Evolutionary conservation across 2,888 invertebrate genomes (phyloP), one percentile per base, ranked within the genome.

Genomic region (Diaphora mendica): DNA sequence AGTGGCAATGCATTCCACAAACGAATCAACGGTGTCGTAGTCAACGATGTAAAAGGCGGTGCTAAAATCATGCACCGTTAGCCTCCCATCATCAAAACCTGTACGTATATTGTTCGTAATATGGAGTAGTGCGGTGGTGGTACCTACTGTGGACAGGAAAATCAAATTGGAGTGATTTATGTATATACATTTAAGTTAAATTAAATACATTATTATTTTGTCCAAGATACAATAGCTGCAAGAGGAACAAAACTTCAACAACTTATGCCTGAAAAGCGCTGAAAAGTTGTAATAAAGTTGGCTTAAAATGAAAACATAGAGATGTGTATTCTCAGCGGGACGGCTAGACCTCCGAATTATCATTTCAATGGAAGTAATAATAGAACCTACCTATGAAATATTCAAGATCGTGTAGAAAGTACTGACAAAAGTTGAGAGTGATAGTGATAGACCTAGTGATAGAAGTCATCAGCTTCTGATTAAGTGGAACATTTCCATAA

Each of bases 221-320:
- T 39, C 55, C n/a, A 55, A 39, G 15, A 62, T 7, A 26, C 26
- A 30, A 26, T 7, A 13, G 68, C 23, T 51, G 13, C 68, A 72
- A 72, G 39, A 68, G 64, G 68, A 72, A 72, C 39, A 68, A 9
- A 3, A 68, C 68, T 44, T 64, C 9, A 33, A 23, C 64, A 62
- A 72, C 26, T 68, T 35, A 67, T 64, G 59, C 17, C 62, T 72
- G n/a, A 51, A 72, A 62, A 68, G 62, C 26, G 15, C 62, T 68
- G 33, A 48, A 72, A 64, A 68, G 51, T 72, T 64, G 30, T 68
- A 64, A 67, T 68, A 42, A 62, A 62, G 59, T 59, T 70, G 44
- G n/a, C 39, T 44, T 9, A 64, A 51, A 68, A 68, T 68, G 64
- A 64, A 68, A 68, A 68, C 72, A 72, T 72, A 72, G 26, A 35